These are phyloP conservation scores for Halichoeres trimaculatus DNA, from an alignment of 2,113 vertebrate genomes.

Conservation along the genomic window DNA sequence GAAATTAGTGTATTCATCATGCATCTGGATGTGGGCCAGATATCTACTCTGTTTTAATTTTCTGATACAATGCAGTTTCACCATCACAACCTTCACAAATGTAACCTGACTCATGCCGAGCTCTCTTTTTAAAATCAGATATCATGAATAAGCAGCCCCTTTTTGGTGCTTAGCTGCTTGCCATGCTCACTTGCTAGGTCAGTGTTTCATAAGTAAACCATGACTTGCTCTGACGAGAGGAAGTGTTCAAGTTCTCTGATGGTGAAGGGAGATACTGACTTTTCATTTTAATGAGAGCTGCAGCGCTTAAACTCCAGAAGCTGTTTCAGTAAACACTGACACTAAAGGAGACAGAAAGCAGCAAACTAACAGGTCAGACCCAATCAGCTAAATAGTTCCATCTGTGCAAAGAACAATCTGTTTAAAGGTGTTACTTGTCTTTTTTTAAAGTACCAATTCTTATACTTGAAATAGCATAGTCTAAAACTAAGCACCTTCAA, in stretches of 20 bases:
- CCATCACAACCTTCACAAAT: not conserved
- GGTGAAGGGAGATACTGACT: slow-evolving; percentile 3
- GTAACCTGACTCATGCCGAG: not conserved
- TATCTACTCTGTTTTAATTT: not conserved
- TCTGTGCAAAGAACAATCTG: not conserved
- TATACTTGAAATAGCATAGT: not conserved
- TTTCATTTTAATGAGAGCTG: slow-evolving; percentile 10
- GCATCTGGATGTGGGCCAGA: slow-evolving; percentile 1
- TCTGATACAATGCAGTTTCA: not conserved
- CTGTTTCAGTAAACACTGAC: not conserved
- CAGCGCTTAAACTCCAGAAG: not conserved
- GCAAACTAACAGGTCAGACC: not conserved
- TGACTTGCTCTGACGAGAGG: slow-evolving; percentile 8
- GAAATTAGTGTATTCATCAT: not conserved
- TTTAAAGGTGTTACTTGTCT: not conserved
- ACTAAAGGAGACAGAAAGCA: not conserved
- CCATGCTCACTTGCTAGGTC: not conserved
- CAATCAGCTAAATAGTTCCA: not conserved
- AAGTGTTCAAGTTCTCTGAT: slow-evolving; percentile 18
- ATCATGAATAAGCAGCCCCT: not conserved
- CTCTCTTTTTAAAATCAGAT: slow-evolving; percentile 1
- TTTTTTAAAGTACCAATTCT: not conserved
- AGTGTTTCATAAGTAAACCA: slow-evolving; percentile 27
- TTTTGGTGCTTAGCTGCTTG: not conserved
- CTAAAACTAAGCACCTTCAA: not conserved